phyloP scores from a whole-genome alignment of 1,140 invertebrate genomes.

The Schlechtendalia chinensis region DNA sequence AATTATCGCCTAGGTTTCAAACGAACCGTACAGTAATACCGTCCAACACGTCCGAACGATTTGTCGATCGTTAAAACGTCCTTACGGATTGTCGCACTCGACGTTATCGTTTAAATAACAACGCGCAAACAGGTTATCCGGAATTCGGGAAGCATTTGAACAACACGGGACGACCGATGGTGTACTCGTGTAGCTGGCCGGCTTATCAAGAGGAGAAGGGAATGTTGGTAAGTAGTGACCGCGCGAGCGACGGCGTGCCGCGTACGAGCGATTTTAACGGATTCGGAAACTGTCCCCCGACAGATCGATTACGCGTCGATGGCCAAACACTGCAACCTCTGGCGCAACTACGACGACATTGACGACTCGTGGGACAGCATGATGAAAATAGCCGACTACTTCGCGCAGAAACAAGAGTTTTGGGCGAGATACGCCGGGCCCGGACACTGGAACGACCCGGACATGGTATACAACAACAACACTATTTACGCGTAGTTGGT shows the following conservation, averaged over 20 bases:
- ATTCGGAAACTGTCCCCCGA: conserved; percentile 24
- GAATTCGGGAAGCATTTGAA: conserved; percentile 73
- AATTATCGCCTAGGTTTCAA: too few relatives aligned
- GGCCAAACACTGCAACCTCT: conserved; percentile 75
- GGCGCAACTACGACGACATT: conserved; percentile 86
- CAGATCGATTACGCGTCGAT: conserved; percentile 72
- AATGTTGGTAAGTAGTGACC: conserved; percentile 58
- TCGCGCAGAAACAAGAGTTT: conserved; percentile 71
- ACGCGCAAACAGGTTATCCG: conserved; percentile 65
- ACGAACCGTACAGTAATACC: too few relatives aligned
- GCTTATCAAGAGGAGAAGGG: conserved; percentile 65
- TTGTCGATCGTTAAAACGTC: too few relatives aligned
- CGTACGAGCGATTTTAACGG: too few relatives aligned
- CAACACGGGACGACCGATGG: conserved; percentile 74
- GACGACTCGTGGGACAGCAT: conserved; percentile 78
- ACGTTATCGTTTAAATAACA: too few relatives aligned
- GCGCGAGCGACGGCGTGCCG: too few relatives aligned
- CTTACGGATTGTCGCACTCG: too few relatives aligned
- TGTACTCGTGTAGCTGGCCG: conserved; percentile 89
- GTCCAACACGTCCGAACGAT: too few relatives aligned
- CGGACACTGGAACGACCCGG: conserved; percentile 89
- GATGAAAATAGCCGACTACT: conserved; percentile 73
- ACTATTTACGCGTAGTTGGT: too few relatives aligned
- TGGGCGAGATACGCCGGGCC: conserved; percentile 73
- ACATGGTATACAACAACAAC: conserved; percentile 69